These are phyloP conservation scores for Cyanoliseus patagonus DNA, from an alignment of 2,113 vertebrate genomes.

Conservation along the genomic window DNA sequence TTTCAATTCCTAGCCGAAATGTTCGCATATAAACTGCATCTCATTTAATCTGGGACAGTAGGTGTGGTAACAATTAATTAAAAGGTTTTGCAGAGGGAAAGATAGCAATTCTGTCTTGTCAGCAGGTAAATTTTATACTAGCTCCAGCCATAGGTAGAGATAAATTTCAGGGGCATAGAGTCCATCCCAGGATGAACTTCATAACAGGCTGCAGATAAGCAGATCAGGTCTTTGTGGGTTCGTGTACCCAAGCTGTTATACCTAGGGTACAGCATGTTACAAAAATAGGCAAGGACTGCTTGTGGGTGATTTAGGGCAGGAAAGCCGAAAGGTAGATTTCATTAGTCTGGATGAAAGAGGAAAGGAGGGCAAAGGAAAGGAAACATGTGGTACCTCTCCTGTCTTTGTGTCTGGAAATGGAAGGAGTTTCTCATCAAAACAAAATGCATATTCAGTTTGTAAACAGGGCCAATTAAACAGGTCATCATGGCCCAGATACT, in stretches of 20 bases:
- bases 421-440: neutral
- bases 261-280: no score
- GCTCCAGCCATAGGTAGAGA: neutral
- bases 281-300: neutral
- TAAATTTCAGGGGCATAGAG: neutral
- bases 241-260: neutral
- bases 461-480: neutral
- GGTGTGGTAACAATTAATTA: slow-evolving; percentile 1
- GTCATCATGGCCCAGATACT: neutral
- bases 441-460: neutral
- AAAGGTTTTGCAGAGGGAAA: slow-evolving; percentile 25
- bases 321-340: neutral
- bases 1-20: neutral
- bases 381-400: neutral
- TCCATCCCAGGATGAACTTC: neutral
- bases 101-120: neutral
- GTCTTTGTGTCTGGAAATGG: neutral
- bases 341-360: neutral
- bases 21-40: neutral
- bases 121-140: slow-evolving; percentile 32
- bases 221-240: neutral
- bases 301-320: neutral
- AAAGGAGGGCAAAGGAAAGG: neutral
- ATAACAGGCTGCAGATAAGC: neutral
- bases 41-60: neutral